Percentiles rank a stretch among this genome's conserved stretches.
These are phyloP conservation scores for Cydia pomonella DNA, from an alignment of 1,140 invertebrate genomes.

Conservation along the genomic window DNA sequence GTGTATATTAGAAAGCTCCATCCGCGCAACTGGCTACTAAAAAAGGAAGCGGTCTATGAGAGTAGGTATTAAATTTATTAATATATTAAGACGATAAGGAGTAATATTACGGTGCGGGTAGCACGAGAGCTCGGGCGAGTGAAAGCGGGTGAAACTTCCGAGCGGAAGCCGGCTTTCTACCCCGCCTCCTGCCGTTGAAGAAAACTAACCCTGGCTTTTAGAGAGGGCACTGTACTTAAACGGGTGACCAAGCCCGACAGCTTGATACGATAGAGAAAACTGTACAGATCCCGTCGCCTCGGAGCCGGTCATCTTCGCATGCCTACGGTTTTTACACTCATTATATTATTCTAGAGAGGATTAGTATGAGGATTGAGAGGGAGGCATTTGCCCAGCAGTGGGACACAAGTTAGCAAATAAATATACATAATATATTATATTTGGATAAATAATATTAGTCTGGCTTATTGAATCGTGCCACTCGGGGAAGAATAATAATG, in stretches of 20 bases:
- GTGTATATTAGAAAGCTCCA: slow-evolving; percentile 14
- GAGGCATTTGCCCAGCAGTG: too few relatives aligned
- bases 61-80: slow-evolving; percentile 17
- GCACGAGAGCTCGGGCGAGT: slow-evolving; percentile 58
- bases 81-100: slow-evolving; percentile 33
- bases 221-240: slow-evolving; percentile 30
- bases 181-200: slow-evolving; percentile 62
- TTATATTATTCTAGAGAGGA: too few relatives aligned
- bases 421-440: too few relatives aligned
- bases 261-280: slow-evolving; percentile 34
- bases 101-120: slow-evolving; percentile 49
- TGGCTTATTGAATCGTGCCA: slow-evolving; percentile 3
- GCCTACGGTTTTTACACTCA: not conserved
- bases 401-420: too few relatives aligned
- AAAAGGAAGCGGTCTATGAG: slow-evolving; percentile 16
- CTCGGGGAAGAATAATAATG: not conserved
- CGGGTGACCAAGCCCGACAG: slow-evolving; percentile 26
- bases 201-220: slow-evolving; percentile 63
- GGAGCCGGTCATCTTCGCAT: not conserved
- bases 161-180: slow-evolving; percentile 76
- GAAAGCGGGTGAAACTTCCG: slow-evolving; percentile 72
- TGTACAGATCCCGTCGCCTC: slow-evolving; percentile 13
- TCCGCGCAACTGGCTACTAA: not conserved
- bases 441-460: too few relatives aligned
- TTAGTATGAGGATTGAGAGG: too few relatives aligned